Percentiles rank a stretch among this genome's conserved stretches.
Evolutionary conservation across 2,797 vertebrate genomes (phyloP).

Genomic region (Fundulus diaphanus): DNA sequence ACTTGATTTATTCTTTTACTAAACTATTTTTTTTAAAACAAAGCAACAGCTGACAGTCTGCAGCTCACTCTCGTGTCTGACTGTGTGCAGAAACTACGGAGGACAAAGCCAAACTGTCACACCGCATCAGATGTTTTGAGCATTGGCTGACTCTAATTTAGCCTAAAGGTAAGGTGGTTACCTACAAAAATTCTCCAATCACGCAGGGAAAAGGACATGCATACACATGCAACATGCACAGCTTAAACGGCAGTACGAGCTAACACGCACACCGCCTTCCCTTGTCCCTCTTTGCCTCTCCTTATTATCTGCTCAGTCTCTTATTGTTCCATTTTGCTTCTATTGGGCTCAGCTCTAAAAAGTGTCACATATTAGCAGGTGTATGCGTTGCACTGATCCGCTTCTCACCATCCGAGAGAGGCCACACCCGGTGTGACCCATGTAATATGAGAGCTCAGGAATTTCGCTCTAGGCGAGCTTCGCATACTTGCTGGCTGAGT

Average conservation of each 20-base stretch:
- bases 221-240: slow-evolving; percentile 52
- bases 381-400: slow-evolving; percentile 4
- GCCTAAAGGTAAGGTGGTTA: slow-evolving; percentile 71
- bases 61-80: slow-evolving; percentile 10
- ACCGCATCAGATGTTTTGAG: slow-evolving; percentile 66
- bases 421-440: slow-evolving; percentile 68
- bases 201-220: slow-evolving; percentile 47
- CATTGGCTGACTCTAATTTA: slow-evolving; percentile 62
- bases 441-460: slow-evolving; percentile 74
- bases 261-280: not conserved
- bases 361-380: slow-evolving; percentile 22
- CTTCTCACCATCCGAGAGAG: slow-evolving; percentile 28
- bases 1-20: slow-evolving; percentile 1
- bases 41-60: not conserved
- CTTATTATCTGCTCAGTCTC: not conserved
- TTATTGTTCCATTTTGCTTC: slow-evolving; percentile 8
- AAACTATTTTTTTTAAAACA: slow-evolving; percentile 11
- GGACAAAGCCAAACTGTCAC: slow-evolving; percentile 72
- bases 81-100: slow-evolving; percentile 43
- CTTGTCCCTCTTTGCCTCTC: not conserved
- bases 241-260: not conserved
- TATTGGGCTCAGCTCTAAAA: slow-evolving; percentile 18
- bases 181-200: slow-evolving; percentile 46
- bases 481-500: slow-evolving; percentile 77
- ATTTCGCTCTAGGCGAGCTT: slow-evolving; percentile 75